Conservation (phyloP, 2,113 vertebrate genomes). For the Ovis aries region ARS-UI_Ramb_v3.0 NC_056070.1:64308001-64308500, state of each 20-base stretch:
- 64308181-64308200: neutral
- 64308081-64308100: neutral
- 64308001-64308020: neutral
- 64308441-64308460: neutral
- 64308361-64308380: neutral
- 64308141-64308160: neutral
- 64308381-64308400: neutral
- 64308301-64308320: neutral
- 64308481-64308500: neutral
- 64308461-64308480: neutral
- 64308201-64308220: neutral
- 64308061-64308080: neutral
- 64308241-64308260: neutral
- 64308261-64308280: neutral
- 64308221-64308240: neutral
- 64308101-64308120: neutral
- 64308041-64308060: neutral
- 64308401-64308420: neutral
- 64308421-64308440: fast-evolving
- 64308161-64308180: neutral
- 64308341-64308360: neutral
- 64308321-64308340: neutral
- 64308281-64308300: neutral
- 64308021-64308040: neutral
- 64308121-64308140: neutral